phyloP scores from a whole-genome alignment of 64 coral and sea anemone genomes.

The Orbicella faveolata region DNA sequence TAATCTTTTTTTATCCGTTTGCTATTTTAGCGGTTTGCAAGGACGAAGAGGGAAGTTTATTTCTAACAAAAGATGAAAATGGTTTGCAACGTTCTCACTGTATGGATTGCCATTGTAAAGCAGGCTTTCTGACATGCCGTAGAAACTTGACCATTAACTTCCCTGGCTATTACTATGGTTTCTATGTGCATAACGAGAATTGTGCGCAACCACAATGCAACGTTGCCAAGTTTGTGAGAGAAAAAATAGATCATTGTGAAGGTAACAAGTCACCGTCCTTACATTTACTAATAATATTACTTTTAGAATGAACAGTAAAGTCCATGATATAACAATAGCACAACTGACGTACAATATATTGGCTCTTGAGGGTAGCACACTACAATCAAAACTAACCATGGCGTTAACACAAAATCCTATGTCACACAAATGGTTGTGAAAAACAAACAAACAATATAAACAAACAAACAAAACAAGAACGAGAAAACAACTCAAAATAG shows the following conservation, averaged over 20 bases:
- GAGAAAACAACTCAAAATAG: too few species aligned
- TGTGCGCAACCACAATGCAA: not conserved
- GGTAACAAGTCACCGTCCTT: not conserved
- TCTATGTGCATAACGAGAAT: not conserved
- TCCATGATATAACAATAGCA: too few species aligned
- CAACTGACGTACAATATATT: too few species aligned
- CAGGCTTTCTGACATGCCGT: not conserved
- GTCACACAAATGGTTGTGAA: too few species aligned
- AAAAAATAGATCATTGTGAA: not conserved
- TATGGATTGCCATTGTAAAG: not conserved
- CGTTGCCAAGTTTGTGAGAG: not conserved
- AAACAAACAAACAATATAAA: too few species aligned
- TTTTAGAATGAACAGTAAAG: too few species aligned
- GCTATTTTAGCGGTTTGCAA: not conserved
- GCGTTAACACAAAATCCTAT: too few species aligned
- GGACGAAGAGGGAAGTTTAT: not conserved
- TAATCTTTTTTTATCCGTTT: too few species aligned
- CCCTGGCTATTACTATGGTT: not conserved
- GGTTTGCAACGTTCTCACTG: not conserved
- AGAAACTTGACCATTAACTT: not conserved
- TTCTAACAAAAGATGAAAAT: not conserved
- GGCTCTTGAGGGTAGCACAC: too few species aligned
- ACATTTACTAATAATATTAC: too few species aligned
- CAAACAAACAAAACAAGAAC: too few species aligned
- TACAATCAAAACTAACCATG: too few species aligned